Evolutionary conservation across 2,113 vertebrate genomes (phyloP), one percentile per base, ranked within the genome.

Genomic region (Toxotes jaculatrix): DNA sequence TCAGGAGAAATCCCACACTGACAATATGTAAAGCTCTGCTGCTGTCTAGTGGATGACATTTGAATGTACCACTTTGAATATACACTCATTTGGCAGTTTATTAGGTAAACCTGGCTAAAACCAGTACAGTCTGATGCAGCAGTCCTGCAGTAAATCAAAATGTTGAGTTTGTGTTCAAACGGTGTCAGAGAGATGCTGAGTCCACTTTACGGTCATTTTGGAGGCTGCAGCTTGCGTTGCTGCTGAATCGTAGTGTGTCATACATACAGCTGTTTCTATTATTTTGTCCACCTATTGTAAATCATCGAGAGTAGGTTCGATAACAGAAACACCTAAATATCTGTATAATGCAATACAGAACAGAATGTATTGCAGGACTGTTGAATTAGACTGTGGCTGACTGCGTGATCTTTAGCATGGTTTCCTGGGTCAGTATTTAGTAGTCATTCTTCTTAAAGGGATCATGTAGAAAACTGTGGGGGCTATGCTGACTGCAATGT

Each of bases 21-120:
- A 21, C 8, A 1, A 9, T 34, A 19, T 38, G 10, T 69, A n/a
- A 43, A 49, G 56, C 71, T 87, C 31, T 84, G 5, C 85, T 88
- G 84, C 87, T 11, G 0, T 59, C 90, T 90, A 73, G 84, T 88
- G 90, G 86, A 69, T 45, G 13, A 36, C n/a, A 45, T 73, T 12
- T 61, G 59, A 80, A 75, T 79, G 27, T 68, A 36, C 51, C 32
- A 55, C 23, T 55, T 21, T 14, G n/a, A 34, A 36, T 23, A 10
- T 31, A 66, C 61, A 23, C 12, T 21, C 5, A 12, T 10, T 42
- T 27, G n/a, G 38, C 4, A 45, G 27, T 19, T 66, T 47, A 66
- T 45, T 14, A 17, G 14, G 8, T 31, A 3, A 27, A 17, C 40
- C n/a, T 16, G n/a, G 5, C 27, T 14, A 34, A 60, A 34, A 60